A percentile compares a stretch with the other conserved stretches of the same genome.
These are phyloP conservation scores for Acrocephalus arundinaceus DNA, from an alignment of 2,113 vertebrate genomes.

Conservation along the genomic window DNA sequence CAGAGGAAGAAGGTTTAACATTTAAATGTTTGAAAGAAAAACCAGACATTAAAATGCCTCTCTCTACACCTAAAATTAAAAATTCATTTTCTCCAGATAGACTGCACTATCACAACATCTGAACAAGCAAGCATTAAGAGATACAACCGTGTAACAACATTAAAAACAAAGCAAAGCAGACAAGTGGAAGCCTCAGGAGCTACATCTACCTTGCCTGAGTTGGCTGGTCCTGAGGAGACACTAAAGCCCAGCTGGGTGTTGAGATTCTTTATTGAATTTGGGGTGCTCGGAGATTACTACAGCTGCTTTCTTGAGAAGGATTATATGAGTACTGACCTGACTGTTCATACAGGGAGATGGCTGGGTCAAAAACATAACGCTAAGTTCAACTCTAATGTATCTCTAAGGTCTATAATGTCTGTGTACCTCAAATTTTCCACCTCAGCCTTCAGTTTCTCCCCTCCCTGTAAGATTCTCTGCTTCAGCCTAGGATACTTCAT, in stretches of 20 bases:
- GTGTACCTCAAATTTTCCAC: not conserved
- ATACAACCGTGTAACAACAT: not conserved
- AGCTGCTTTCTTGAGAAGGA: not conserved
- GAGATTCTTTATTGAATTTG: not conserved
- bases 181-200: not conserved
- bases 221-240: not conserved
- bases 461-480: not conserved
- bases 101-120: not conserved
- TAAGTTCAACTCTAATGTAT: not conserved
- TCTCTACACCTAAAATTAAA: not conserved
- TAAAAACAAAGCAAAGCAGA: not conserved
- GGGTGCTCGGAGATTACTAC: not conserved
- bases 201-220: not conserved
- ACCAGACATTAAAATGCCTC: not conserved
- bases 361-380: not conserved
- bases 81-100: not conserved
- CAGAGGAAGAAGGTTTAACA: not conserved
- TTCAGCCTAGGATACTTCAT: not conserved
- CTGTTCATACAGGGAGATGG: not conserved
- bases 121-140: not conserved
- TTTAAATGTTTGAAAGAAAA: not conserved
- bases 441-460: not conserved
- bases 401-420: not conserved
- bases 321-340: not conserved
- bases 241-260: not conserved